Evolutionary conservation across 2,888 invertebrate genomes (phyloP).

Genomic region (Phymatocera aterrima): DNA sequence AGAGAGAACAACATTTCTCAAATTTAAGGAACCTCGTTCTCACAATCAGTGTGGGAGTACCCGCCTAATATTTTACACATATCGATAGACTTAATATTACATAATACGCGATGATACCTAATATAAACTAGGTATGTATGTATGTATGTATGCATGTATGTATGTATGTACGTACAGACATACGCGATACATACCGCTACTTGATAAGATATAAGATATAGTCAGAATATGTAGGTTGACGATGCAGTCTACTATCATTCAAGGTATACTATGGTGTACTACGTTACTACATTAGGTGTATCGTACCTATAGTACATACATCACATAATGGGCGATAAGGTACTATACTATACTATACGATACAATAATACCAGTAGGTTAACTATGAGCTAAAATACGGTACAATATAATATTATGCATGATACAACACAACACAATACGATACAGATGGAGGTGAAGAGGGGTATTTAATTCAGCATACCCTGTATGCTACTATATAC

Average conservation of each 20-base stretch:
- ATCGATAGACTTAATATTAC: no score
- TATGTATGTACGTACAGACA: background rate
- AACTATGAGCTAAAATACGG: no score
- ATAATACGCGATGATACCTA: background rate
- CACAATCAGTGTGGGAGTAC: no score
- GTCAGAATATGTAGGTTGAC: no score
- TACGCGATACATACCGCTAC: background rate
- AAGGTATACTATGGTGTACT: no score
- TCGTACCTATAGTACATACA: constrained; percentile 15
- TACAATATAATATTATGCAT: constrained; percentile 19
- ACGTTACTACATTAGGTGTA: no score
- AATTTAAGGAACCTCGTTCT: no score
- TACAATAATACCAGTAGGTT: constrained; percentile 19
- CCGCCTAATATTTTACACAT: no score
- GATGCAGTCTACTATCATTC: constrained; percentile 28
- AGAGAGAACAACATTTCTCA: no score
- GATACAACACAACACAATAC: constrained; percentile 29
- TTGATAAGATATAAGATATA: constrained; percentile 35
- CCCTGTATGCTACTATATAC: no score
- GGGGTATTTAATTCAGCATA: background rate
- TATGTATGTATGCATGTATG: background rate
- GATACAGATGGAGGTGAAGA: background rate
- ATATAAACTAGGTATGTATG: constrained; percentile 3
- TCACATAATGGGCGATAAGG: no score
- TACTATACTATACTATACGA: constrained; percentile 21